Evolutionary conservation across 2,888 invertebrate genomes (phyloP), one percentile per base, ranked within the genome.

Genomic region (Drepana falcataria): DNA sequence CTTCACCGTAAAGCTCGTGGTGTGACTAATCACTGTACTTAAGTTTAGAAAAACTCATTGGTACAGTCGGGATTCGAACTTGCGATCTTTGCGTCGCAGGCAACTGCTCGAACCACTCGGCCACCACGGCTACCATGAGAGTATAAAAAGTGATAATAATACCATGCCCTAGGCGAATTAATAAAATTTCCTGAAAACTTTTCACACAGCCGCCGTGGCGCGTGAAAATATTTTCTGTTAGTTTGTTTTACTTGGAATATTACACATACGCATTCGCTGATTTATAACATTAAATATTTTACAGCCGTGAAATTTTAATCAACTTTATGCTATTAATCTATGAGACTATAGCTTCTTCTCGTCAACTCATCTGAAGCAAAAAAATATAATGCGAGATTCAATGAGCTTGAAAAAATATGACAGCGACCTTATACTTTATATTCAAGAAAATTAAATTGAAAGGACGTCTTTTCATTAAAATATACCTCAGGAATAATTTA

Each of bases 171-270:
- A 67, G 68, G 63, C 64, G 66, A 60, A 71, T 73, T 75, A 74
- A 74, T 74, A 74, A 71, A 68, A 73, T 71, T 70, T 68, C 64
- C 70, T 69, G 60, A 70, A 74, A 67, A 59, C 7, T 69, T 71
- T 73, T 73, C 63, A 68, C 73, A 63, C 69, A 62, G 64, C 63
- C 63, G 64, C 63, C 63, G 55, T 59, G 62, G 60, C 63, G 69
- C 65, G 61, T 64, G 66, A 54, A 65, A 68, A 68, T 67, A 58
- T 64, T 64, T 65, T 60, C 65, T 66, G 62, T 59, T 60, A 57
- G 9, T 55, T 57, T 65, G 64, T 70, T 61, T 44, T 44, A 44
- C 44, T 44, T 9, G 44, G 44, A 44, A 44, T 9, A 9, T 44
- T 9, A 9, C 44, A 44, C 44, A 9, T 44, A 44, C 9, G 44